Evolutionary conservation across 2,888 invertebrate genomes (phyloP), one percentile per base, ranked within the genome.

Genomic region (Ferrisia virgata): DNA sequence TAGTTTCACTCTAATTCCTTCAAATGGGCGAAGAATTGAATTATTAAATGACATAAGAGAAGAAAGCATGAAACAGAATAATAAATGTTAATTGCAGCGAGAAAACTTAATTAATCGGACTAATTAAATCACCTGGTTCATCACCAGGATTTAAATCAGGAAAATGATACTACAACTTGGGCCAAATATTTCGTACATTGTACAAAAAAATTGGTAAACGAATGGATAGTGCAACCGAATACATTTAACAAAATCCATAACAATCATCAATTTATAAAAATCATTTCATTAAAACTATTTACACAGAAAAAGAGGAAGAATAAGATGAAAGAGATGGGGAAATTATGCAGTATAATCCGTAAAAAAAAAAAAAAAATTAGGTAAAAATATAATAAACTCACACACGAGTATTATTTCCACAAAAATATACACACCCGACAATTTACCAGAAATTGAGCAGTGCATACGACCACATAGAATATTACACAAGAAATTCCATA

Each of bases 211-310:
- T 53, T 18, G n/a, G 15, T 15, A n/a, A 47, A 15, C n/a, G n/a
- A 1, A 47, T 47, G 18, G n/a, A n/a, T n/a, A n/a, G n/a, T n/a
- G n/a, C n/a, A n/a, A n/a, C 15, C 15, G 64, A 64, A 28, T 13
- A 64, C 15, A 64, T 15, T 28, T 11, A 31, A 64, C 58, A 58
- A 25, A 64, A 13, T 64, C 64, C 64, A 13, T 28, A 64, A 64
- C 64, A 64, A 64, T 64, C 64, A 64, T 64, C 64, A 64, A 31
- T 64, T 64, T 64, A 64, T 64, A 28, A 64, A 53, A 53, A 53
- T 53, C 53, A 53, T 53, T 15, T 8, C 22, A 53, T 53, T 53
- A 53, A 64, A 64, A 64, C 5, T 64, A 64, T 64, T 28, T 64
- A 64, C 64, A 64, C 11, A 28, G 28, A 64, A 64, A 64, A 15